Base-by-base conservation (phyloP, 1,140 invertebrate species). In the Hycleus phaleratus region DNA sequence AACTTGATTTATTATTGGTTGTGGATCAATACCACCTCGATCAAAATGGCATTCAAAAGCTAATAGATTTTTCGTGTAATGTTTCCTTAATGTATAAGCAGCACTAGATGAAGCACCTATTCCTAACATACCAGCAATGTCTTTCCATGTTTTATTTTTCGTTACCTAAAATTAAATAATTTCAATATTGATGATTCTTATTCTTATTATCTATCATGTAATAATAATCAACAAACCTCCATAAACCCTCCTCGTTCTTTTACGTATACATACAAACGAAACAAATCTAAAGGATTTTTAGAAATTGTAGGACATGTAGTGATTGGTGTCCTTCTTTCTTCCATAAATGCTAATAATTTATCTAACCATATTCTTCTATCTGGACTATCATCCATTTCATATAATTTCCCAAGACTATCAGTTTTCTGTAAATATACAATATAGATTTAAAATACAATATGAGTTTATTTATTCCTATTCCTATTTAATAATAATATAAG, bases 81-180 rank as follows among this genome's bases (percentile, higher is more conserved):
- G 95, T 77, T 97, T 98, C 38, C 95, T 82, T 45, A 98, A 78
- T 24, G 94, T 98, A 71, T 97, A 98, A 1, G 95, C 95, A 44
- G 94, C 95, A 72, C 93, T 97, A 59, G 94, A 97, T 44, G 93
- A 97, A 9, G 93, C 92, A 45, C 94, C 93, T 63, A 98, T 95
- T 38, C 93, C 93, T 51, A 97, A 78, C 49, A 90, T 77, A 42
- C 90, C 90, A 46, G 95, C 95, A 65, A 98, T 94, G 76, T 98
- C 95, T 74, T 97, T 97, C 96, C 96, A 98, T 56, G 92, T 92
- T 77, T 98, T 98, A 71, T 92, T 91, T 79, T 96, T 97, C 38
- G 93, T 97, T 58, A 98, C 95, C 93, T 97, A 75, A 38, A 75
- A 66, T 38, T 68, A 53, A 26, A 52, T 42, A n/a, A 48, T 47